Base-by-base conservation (phyloP, 2,797 vertebrate species). In the Tenualosa ilisha region DNA sequence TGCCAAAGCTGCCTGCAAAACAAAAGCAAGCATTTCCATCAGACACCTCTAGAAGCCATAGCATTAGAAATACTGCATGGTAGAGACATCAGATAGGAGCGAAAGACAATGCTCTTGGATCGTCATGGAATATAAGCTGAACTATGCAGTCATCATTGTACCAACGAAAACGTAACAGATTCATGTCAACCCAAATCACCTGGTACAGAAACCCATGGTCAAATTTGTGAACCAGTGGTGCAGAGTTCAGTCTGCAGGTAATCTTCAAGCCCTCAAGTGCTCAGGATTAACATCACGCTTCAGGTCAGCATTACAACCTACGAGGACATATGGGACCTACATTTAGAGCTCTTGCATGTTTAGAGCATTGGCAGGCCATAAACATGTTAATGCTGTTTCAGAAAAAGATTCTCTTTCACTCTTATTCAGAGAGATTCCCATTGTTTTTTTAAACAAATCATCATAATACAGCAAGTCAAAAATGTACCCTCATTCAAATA, bases 361-460 rank as follows among this genome's bases (percentile, higher is more conserved):
- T 65, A 7, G 0, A 20, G 31, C 0, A 0, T 3, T 2, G 31
- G 3, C 12, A 0, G 4, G 0, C 0, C 0, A 0, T 0, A 54
- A 0, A 0, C 0, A 0, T 15, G 6, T 17, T 0, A 12, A 84
- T 75, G 95, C 97, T 93, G 97, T 92, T 94, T 98, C 98, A 99
- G 98, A 81, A 46, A 65, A 92, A 90, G 89, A 50, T 81, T 0
- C 0, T 97, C 96, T 92, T 96, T 95, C 98, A 98, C 79, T 88
- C 86, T 94, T 90, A 92, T 93, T 99, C 97, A 97, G 97, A 98
- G 97, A 99, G 98, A 98, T 99, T 98, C 98, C 98, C 98, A 98
- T 93, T 97, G 95, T 94, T 95, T 63, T 49, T 51, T 88, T 51
- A 90, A 93, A 91, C 87, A 88, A 83, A 65, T 97, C 97, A 98